phyloP scores from a whole-genome alignment of 2,888 invertebrate genomes.

The Kryphioiulus occultus region DNA sequence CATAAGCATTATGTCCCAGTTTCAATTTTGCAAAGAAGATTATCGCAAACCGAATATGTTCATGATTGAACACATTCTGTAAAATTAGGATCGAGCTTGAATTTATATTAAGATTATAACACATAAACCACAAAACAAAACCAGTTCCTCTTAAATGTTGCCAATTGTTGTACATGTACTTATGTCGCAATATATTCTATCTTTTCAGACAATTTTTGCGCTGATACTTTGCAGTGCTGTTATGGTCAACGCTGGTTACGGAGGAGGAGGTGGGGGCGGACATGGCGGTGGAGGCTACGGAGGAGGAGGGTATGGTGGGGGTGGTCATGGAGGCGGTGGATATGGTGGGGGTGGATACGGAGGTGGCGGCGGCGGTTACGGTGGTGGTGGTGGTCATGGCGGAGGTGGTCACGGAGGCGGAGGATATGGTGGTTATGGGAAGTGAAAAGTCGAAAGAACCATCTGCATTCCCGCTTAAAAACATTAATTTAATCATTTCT shows the following conservation, averaged over 20 bases:
- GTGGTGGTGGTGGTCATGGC: conserved; percentile 25
- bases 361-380: conserved; percentile 35
- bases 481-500: background rate
- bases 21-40: too few species aligned
- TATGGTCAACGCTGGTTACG: background rate
- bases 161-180: too few species aligned
- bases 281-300: conserved; percentile 44
- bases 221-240: conserved; percentile 4
- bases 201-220: background rate
- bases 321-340: conserved; percentile 42
- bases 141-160: too few species aligned
- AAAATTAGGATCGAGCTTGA: too few species aligned
- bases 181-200: too few species aligned
- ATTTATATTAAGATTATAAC: too few species aligned
- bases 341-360: conserved; percentile 24
- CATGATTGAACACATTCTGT: too few species aligned
- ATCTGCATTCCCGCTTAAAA: background rate
- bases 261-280: conserved; percentile 44
- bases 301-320: conserved; percentile 4
- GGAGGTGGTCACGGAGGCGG: conserved; percentile 43
- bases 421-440: conserved; percentile 42
- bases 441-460: background rate
- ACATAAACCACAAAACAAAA: too few species aligned
- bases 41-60: too few species aligned
- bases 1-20: too few species aligned